Base-by-base conservation (phyloP, 2,113 vertebrate genomes). In the Semnornis frantzii region DNA sequence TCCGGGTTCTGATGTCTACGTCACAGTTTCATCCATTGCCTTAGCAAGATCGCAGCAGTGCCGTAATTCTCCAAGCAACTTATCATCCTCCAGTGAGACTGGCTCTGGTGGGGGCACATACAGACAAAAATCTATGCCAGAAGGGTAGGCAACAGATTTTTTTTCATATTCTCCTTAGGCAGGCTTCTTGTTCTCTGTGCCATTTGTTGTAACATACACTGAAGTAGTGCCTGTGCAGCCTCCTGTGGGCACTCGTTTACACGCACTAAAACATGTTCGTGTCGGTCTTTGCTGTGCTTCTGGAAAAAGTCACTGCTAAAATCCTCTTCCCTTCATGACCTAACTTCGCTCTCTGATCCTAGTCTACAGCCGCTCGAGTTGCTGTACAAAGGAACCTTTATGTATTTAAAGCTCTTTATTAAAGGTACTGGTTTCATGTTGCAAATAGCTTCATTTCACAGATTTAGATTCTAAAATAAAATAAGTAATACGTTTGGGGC, bases 91-190 rank as follows among this genome's bases (percentile, higher is more conserved):
- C 8, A 99, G 99, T 59, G 99, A 99, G 50, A 97, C 98, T 30
- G 97, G 98, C 92, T 97, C 97, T 90, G 97, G 96, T 76, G 98
- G 98, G 96, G 98, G 98, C 94, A 98, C 97, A 7, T 98, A 98
- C 95, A 98, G 98, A 85, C 99, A 99, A 88, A 99, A 99, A 95
- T 98, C 99, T 60, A 98, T 98, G 98, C 99, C 98, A 39, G 99
- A 99, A 95, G 99, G 99, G 99, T 99, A 98, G 98, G 98, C 92
- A 89, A 85, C 70, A 86, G 69, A 62, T 65, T 90, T 85, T 66
- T 42, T 92, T 85, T 77, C 50, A 6, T 89, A 30, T 4, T 80
- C 46, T 89, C 80, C 87, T 82, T 37, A 9, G 4, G 44, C 90
- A 81, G 33, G 14, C 33, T 27, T 64, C 59, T 85, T 89, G 57